Evolutionary conservation across 2,888 invertebrate genomes (phyloP).

Genomic region (Plutella xylostella): DNA sequence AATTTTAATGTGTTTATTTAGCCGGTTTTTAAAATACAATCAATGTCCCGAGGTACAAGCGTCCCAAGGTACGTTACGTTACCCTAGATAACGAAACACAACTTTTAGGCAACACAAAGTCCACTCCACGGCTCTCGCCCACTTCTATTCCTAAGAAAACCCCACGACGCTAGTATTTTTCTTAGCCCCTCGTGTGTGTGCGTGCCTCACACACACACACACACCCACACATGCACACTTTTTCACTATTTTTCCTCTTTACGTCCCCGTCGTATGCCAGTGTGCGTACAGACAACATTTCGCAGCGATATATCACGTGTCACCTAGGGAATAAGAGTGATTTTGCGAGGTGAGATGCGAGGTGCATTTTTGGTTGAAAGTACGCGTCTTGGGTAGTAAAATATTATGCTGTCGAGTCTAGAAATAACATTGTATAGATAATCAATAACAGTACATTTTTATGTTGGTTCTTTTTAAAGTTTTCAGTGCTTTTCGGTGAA

Average conservation of each 20-base stretch:
- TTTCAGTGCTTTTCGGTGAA: background rate
- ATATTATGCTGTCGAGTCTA: conserved; percentile 68
- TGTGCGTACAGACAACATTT: no score
- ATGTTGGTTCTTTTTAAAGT: conserved; percentile 39
- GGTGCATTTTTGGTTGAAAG: no score
- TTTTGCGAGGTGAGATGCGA: no score
- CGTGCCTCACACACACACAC: conserved; percentile 22
- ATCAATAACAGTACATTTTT: conserved; percentile 60
- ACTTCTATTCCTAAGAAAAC: conserved; percentile 46
- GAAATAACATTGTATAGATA: conserved; percentile 71
- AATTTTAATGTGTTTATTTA: no score
- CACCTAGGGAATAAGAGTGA: no score
- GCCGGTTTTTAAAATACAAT: no score
- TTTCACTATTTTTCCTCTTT: conserved; percentile 4
- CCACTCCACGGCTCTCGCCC: conserved; percentile 27
- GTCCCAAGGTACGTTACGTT: no score
- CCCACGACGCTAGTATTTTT: conserved; percentile 62
- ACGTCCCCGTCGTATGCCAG: conserved; percentile 15
- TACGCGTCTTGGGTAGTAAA: conserved; percentile 61
- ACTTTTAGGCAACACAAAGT: no score
- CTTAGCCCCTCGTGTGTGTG: conserved; percentile 37
- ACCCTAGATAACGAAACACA: no score
- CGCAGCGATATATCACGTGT: no score
- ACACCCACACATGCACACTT: conserved; percentile 7
- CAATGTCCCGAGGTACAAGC: no score